Evolutionary conservation across 2,113 vertebrate species (phyloP), one percentile per base, ranked within the genome.

Genomic region (Oreochromis tanganicae): DNA sequence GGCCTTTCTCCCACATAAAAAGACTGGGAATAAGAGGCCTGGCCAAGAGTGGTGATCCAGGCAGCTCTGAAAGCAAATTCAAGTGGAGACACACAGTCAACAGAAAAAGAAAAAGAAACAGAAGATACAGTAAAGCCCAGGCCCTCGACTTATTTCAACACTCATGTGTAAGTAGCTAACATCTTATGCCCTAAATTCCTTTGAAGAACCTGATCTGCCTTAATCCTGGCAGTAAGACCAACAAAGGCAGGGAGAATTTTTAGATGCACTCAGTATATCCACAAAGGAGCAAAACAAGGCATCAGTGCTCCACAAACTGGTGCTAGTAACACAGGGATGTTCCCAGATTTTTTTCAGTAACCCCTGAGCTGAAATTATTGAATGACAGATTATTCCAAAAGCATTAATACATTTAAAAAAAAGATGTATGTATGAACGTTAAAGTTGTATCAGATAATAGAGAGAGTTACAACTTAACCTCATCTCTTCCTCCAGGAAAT

Each of bases 61-160:
- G 80, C 63, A 56, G 32, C 7, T 85, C 57, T 87, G 73, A 80
- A 85, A 82, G 63, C 50, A 68, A 90, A 92, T 66, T 50, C 63
- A 21, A 54, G 43, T 59, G n/a, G 5, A 83, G 50, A 85, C 5
- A 85, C 7, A 82, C 11, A 27, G 68, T 54, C 38, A 90, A 41
- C 52, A 86, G 46, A 24, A 89, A 85, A 27, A 83, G 7, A 71
- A 50, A 75, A 41, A 81, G 9, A 83, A 56, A 81, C 6, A 56
- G 85, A 54, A 59, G 10, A 66, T 85, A 36, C 19, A 41, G 8
- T 29, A 21, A n/a, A 48, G 12, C 21, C 73, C 46, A 52, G 8
- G 46, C 17, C 73, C 46, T 52, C 10, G 7, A 32, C 27, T 78
- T 19, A 78, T 52, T 78, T n/a, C 73, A 78, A n/a, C 73, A 50